Conservation (phyloP, 2,113 vertebrate species). For the Diadophis punctatus region DNA sequence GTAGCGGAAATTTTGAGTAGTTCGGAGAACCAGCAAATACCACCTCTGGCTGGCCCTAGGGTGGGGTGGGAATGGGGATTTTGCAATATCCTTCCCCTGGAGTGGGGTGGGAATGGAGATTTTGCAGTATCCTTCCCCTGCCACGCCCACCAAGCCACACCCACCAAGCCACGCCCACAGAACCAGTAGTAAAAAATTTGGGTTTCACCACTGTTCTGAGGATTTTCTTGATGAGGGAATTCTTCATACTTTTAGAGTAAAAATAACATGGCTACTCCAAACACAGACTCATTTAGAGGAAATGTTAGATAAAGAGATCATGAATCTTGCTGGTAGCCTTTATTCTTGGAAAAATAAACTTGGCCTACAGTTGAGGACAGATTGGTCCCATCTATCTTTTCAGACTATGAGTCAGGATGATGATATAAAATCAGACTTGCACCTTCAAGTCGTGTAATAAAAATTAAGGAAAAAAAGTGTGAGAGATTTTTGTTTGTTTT, state of each 20-base stretch:
- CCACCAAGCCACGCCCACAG: no score
- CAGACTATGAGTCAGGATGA: neutral
- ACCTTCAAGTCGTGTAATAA: neutral
- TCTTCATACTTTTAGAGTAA: constrained; percentile 1
- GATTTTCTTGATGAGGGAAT: neutral
- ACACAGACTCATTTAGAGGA: neutral
- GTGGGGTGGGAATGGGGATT: no score
- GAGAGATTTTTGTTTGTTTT: neutral
- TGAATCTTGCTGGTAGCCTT: neutral
- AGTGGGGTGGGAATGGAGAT: no score
- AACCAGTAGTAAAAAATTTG: no score
- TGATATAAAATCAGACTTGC: neutral
- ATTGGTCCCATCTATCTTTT: neutral
- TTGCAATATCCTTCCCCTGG: no score
- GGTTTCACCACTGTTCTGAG: neutral
- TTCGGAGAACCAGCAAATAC: no score
- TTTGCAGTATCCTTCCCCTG: no score
- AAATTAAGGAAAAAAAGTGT: no score
- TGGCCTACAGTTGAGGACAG: neutral
- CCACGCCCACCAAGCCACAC: no score
- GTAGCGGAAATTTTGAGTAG: no score
- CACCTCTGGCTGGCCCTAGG: no score
- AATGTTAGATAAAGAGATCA: neutral
- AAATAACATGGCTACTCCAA: neutral
- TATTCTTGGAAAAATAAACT: neutral